These are phyloP conservation scores for Drosophila watanabei DNA, from an alignment of 1,140 invertebrate species.

Conservation along the genomic window DNA sequence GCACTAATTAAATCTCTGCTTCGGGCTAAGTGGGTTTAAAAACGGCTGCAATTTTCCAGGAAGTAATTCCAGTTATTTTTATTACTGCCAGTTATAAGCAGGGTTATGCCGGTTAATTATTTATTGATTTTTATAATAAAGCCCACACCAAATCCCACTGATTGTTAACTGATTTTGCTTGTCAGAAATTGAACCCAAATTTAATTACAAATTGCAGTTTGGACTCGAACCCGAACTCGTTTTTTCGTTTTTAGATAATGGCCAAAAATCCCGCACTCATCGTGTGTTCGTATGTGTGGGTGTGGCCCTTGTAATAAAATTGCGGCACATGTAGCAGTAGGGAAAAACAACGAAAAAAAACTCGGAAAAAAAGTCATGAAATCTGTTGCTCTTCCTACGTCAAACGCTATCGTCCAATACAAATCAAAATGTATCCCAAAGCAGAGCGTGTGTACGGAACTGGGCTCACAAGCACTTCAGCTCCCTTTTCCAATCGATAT, in stretches of 20 bases:
- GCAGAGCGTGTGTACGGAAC: constrained; percentile 20
- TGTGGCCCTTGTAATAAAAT: constrained; percentile 65
- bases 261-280: constrained; percentile 47
- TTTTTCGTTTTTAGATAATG: constrained; percentile 53
- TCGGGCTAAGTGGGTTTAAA: neutral
- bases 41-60: neutral
- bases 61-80: neutral
- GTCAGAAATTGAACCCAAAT: constrained; percentile 38
- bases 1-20: neutral
- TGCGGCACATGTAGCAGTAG: constrained; percentile 57
- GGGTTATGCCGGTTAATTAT: constrained; percentile 10
- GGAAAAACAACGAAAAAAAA: constrained; percentile 37
- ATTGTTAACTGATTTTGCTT: constrained; percentile 15
- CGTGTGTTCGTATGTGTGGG: constrained; percentile 3
- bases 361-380: constrained; percentile 27
- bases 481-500: constrained; percentile 70
- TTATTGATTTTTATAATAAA: constrained; percentile 24
- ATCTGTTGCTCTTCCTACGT: constrained; percentile 81
- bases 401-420: constrained; percentile 68
- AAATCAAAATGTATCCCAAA: constrained; percentile 68
- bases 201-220: constrained; percentile 43
- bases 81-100: neutral
- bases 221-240: constrained; percentile 25
- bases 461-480: constrained; percentile 30
- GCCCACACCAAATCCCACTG: neutral